Evolutionary conservation across 2,113 vertebrate species (phyloP).

Genomic region (Falco punctatus): DNA sequence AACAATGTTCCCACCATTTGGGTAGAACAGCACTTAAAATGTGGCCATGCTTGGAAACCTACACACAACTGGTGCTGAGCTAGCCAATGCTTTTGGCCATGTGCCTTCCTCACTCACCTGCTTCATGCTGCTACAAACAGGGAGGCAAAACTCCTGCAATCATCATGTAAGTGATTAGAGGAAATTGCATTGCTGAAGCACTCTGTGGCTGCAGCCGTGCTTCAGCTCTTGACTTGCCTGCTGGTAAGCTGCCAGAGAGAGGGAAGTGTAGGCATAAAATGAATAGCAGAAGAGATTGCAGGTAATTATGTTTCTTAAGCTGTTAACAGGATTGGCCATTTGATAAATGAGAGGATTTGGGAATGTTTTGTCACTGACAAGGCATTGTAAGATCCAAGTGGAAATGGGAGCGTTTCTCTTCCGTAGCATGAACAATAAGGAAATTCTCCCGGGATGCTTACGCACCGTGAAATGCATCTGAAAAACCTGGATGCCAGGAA

Average conservation of each 20-base stretch:
- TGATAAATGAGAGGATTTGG: constrained; percentile 84
- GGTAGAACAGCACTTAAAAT: not conserved
- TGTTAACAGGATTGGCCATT: constrained; percentile 83
- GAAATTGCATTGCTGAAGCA: not conserved
- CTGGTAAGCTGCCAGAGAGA: constrained; percentile 72
- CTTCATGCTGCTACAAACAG: not conserved
- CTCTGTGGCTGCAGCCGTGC: not conserved
- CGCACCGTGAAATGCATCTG: constrained; percentile 65
- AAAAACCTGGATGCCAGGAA: constrained; percentile 53
- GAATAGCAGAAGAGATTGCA: constrained; percentile 80
- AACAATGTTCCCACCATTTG: rapidly evolving
- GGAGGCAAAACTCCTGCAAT: not conserved
- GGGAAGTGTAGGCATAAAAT: constrained; percentile 67
- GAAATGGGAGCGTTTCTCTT: constrained; percentile 68
- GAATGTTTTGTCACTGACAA: constrained; percentile 82
- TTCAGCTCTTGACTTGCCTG: constrained; percentile 65
- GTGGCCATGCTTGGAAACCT: not conserved
- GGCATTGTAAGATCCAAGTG: constrained; percentile 73
- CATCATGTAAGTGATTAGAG: not conserved
- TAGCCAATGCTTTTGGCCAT: not conserved
- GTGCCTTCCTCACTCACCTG: not conserved
- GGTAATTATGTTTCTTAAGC: constrained; percentile 84
- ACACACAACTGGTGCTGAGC: not conserved
- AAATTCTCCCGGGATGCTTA: constrained; percentile 65
- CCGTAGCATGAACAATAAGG: constrained; percentile 49